phyloP scores from a whole-genome alignment of 30 jellyfish, hydroid and myxozoan species.

The Pseudorhiza aurosa region DNA sequence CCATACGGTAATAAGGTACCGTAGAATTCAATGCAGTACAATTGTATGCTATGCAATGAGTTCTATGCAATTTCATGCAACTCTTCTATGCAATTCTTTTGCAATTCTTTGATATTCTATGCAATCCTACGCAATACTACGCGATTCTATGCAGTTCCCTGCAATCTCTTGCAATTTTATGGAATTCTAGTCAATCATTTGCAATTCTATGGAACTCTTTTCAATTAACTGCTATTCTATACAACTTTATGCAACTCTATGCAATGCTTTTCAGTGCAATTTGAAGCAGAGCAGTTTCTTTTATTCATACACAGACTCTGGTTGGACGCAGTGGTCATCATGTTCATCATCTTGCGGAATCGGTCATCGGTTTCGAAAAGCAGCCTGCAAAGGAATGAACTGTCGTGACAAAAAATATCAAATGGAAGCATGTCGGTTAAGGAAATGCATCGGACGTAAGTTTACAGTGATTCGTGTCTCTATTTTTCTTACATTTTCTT shows the following conservation, averaged over 20 bases:
- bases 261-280: background rate
- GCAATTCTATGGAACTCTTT: background rate
- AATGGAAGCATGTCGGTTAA: slow-evolving; percentile 32
- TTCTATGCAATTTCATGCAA: background rate
- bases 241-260: background rate
- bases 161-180: background rate
- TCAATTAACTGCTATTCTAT: too few species aligned
- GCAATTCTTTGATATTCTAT: background rate
- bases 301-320: too few species aligned
- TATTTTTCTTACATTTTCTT: too few species aligned
- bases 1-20: too few species aligned
- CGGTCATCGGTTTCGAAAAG: slow-evolving; percentile 57
- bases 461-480: too few species aligned
- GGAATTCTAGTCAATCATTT: background rate
- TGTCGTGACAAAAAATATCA: slow-evolving; percentile 3
- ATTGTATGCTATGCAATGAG: background rate
- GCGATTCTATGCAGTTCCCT: background rate
- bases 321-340: slow-evolving; percentile 46
- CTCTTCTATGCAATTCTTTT: background rate
- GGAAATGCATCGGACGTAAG: slow-evolving; percentile 15
- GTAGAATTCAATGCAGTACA: background rate
- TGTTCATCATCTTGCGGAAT: slow-evolving; percentile 43
- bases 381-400: background rate
- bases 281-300: background rate
- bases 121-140: background rate